Conservation (phyloP, 2,113 vertebrate genomes). For the Peromyscus leucopus region DNA sequence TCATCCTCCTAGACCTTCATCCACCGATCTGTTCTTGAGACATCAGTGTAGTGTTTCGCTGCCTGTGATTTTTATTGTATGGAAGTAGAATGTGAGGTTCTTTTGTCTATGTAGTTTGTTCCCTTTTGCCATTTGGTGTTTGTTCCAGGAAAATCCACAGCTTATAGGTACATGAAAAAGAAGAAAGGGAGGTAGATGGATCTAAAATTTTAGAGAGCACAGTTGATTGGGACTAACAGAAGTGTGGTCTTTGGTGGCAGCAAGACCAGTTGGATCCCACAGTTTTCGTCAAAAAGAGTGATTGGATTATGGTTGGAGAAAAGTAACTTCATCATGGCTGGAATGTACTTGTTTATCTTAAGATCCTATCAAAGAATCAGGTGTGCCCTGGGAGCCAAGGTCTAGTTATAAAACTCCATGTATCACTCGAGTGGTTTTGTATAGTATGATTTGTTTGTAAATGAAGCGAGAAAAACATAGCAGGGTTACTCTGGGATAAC, state of each 20-base stretch:
- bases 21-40: background rate
- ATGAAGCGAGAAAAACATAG: background rate
- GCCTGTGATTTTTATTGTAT: background rate
- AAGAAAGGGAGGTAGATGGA: background rate
- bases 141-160: background rate
- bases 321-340: background rate
- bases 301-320: background rate
- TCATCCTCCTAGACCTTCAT: background rate
- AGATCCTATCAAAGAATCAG: background rate
- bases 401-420: background rate
- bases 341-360: background rate
- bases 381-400: background rate
- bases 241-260: background rate
- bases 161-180: background rate
- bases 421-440: background rate
- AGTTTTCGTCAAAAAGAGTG: background rate
- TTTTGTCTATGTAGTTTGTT: background rate
- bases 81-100: background rate
- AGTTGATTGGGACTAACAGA: background rate
- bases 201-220: background rate
- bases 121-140: background rate
- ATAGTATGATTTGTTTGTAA: background rate
- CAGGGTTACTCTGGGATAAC: background rate
- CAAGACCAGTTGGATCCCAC: background rate
- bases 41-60: background rate